Evolutionary conservation across 2,888 invertebrate species (phyloP), one percentile per base, ranked within the genome.

Genomic region (Antitype chi): DNA sequence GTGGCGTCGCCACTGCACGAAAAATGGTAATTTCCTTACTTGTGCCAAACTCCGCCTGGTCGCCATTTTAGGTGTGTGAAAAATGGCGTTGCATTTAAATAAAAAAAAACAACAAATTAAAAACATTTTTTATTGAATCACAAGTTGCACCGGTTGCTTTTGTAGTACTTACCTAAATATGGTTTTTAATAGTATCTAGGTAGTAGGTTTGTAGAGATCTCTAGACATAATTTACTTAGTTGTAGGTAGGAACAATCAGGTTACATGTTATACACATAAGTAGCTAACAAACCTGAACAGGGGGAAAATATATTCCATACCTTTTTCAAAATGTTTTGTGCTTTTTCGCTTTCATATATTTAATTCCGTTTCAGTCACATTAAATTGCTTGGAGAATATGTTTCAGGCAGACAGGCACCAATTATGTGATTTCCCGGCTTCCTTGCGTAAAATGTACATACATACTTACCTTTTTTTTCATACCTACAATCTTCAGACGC

Each of bases 11-110:
- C 89, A 85, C 82, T 85, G 84, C 89, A 90, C 90, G 90, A 93
- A 94, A 94, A 94, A 93, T 91, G 76, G 91, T 92, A 91, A 95
- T 94, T 94, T 94, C 94, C 94, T 93, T 85, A 81, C 78, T 71
- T 62, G 43, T 57, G 25, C 32, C 23, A 53, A 28, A 53, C 38
- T 67, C 57, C 60, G 53, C n/a, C 8, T 59, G 47, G 32, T 74
- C 62, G 20, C 17, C 28, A 59, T 66, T 74, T 60, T 43, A 43
- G 32, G n/a, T 28, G 17, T 66, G 38, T 38, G 32, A 32, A 53
- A 38, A 28, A 28, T 47, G 5, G 6, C 17, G 13, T 53, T 66
- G 23, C 38, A 11, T 6, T 47, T 57, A 43, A 15, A n/a, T n/a
- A n/a, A 28, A 25, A 28, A 13, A 49, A 49, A 28, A 62, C 11